A percentile compares a stretch with the other conserved stretches of the same genome.
Evolutionary conservation across 2,113 vertebrate genomes (phyloP).

Genomic region (Onychostruthus taczanowskii): DNA sequence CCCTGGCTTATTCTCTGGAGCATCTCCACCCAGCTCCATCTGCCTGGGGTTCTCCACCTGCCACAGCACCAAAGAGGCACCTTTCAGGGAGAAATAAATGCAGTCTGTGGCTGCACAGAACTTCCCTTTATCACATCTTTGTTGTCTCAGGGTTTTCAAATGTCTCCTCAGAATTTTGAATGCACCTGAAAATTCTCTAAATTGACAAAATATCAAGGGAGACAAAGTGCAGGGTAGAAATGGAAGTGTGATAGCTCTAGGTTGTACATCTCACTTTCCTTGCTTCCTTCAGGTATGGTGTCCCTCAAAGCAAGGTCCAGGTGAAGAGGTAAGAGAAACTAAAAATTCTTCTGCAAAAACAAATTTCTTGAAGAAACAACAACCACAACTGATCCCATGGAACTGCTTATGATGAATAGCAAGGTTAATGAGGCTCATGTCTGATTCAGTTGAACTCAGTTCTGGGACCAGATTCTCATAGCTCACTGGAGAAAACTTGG

Average conservation of each 20-base stretch:
- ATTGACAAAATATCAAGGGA: not conserved
- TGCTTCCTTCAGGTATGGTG: not conserved
- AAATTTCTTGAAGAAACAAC: not conserved
- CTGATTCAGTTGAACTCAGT: not conserved
- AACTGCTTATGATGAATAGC: not conserved
- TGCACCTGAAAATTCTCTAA: not conserved
- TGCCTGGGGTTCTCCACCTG: not conserved
- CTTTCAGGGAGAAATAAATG: not conserved
- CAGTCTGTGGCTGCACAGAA: not conserved
- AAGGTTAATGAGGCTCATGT: not conserved
- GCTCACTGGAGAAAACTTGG: not conserved
- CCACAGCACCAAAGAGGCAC: not conserved
- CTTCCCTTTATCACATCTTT: not conserved
- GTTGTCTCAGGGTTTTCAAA: not conserved
- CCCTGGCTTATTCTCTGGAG: not conserved
- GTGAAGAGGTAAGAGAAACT: not conserved
- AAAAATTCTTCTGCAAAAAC: not conserved
- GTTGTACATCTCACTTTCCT: not conserved
- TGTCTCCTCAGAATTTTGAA: not conserved
- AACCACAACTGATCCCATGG: fast-evolving
- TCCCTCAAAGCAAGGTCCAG: not conserved
- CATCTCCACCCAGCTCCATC: not conserved
- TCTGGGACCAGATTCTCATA: not conserved
- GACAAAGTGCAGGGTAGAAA: not conserved
- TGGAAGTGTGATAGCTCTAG: not conserved